A percentile compares a stretch with the other conserved stretches of the same genome.
Evolutionary conservation across 2,888 invertebrate species (phyloP).

Genomic region (Pycnomerus fuliginosus): DNA sequence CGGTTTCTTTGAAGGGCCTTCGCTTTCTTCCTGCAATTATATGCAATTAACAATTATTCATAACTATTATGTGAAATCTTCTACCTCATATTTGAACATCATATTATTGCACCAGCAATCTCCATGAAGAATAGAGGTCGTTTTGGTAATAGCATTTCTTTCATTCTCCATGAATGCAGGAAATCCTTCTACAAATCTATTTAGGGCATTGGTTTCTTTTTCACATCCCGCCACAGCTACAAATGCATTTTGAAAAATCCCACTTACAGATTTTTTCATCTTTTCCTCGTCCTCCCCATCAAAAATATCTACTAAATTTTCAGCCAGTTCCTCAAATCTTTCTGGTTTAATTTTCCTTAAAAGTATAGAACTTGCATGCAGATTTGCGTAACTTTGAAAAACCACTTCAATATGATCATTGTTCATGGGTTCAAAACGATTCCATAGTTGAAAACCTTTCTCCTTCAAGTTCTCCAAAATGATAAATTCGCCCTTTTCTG

Average conservation of each 20-base stretch:
- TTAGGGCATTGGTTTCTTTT: conserved; percentile 15
- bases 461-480: conserved; percentile 27
- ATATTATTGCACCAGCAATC: conserved; percentile 41
- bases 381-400: conserved; percentile 25
- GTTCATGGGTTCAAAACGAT: conserved; percentile 26
- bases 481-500: conserved; percentile 16
- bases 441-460: conserved; percentile 21
- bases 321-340: conserved; percentile 13
- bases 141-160: not conserved
- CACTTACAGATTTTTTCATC: not conserved
- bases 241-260: conserved; percentile 16
- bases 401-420: conserved; percentile 20
- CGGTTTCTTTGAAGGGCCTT: not conserved
- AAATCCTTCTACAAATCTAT: conserved; percentile 2
- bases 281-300: conserved; percentile 2
- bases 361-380: conserved; percentile 28
- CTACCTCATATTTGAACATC: conserved; percentile 39
- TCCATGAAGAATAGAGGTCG: too few relatives aligned
- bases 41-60: not conserved
- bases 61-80: not conserved
- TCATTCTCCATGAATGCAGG: too few relatives aligned
- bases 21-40: not conserved
- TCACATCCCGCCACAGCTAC: conserved; percentile 14
- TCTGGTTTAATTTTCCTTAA: conserved; percentile 24
- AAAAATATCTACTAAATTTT: conserved; percentile 19